Evolutionary conservation across 1,140 invertebrate genomes (phyloP).

Genomic region (Colletes latitarsis): DNA sequence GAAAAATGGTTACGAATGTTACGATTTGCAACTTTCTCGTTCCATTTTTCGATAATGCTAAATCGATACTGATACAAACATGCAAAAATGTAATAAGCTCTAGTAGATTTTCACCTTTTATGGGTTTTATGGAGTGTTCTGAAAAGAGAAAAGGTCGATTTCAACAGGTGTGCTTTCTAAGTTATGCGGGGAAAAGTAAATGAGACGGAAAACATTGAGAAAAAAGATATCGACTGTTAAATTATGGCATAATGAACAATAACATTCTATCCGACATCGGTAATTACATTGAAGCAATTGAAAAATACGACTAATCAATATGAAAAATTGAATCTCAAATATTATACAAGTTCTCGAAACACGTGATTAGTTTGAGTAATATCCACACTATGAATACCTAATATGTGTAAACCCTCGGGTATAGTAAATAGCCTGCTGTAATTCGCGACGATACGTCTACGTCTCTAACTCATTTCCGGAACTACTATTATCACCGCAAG

Average conservation of each 20-base stretch:
- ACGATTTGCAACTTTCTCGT: no score
- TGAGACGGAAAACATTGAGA: constrained; percentile 25
- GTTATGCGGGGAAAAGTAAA: constrained; percentile 24
- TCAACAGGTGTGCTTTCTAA: constrained; percentile 51
- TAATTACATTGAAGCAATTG: not conserved
- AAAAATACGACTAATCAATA: not conserved
- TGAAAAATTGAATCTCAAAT: not conserved
- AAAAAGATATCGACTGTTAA: not conserved
- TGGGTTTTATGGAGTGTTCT: constrained; percentile 16
- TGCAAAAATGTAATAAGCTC: no score
- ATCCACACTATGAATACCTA: not conserved
- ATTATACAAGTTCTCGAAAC: no score
- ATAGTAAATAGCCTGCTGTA: not conserved
- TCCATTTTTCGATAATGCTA: no score
- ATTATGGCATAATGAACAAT: not conserved
- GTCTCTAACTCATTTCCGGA: constrained; percentile 13
- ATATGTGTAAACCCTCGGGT: no score
- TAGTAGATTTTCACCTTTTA: constrained; percentile 14
- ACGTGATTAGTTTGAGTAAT: no score
- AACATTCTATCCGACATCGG: not conserved
- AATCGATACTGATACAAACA: no score
- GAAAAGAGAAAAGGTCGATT: constrained; percentile 33
- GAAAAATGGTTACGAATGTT: no score
- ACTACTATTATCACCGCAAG: constrained; percentile 21
- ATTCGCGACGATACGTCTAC: not conserved